Evolutionary conservation across 92 coral and sea anemone species (phyloP).

Genomic region (Diadumene lineata): DNA sequence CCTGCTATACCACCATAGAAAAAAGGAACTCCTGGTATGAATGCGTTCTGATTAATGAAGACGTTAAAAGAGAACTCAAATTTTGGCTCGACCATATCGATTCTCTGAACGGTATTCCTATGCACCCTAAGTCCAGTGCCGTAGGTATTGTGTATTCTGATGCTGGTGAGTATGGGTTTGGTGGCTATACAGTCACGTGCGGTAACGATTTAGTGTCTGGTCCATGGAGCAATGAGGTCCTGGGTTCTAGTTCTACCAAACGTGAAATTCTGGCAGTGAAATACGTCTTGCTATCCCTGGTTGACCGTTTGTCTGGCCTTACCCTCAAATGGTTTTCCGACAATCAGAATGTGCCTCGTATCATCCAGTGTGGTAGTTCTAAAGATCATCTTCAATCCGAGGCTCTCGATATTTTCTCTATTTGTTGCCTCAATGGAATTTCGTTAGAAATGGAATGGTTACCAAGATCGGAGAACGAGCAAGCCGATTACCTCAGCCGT

Average conservation of each 20-base stretch:
- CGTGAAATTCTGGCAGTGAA: constrained; percentile 25
- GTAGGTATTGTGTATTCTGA: constrained; percentile 30
- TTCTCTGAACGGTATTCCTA: constrained; percentile 36
- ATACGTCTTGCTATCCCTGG: background rate
- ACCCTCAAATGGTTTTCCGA: constrained; percentile 38
- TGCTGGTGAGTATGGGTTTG: constrained; percentile 44
- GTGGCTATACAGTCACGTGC: constrained; percentile 14
- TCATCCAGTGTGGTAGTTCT: constrained; percentile 16
- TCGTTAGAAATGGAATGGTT: constrained; percentile 45
- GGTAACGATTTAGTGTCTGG: constrained; percentile 25
- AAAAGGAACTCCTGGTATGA: background rate
- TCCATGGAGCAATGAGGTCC: constrained; percentile 4
- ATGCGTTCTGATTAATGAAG: background rate
- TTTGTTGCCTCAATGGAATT: constrained; percentile 24
- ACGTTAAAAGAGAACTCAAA: background rate
- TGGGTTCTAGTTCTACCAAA: constrained; percentile 24
- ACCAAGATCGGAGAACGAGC: constrained; percentile 32
- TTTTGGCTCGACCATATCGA: constrained; percentile 31
- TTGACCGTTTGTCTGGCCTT: background rate
- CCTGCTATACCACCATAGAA: background rate
- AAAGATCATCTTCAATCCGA: constrained; percentile 25
- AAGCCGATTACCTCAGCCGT: constrained; percentile 46
- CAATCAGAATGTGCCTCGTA: constrained; percentile 43
- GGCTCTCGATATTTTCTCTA: constrained; percentile 29
- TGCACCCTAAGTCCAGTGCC: constrained; percentile 34